These are phyloP conservation scores for Melanchra persicariae DNA, from an alignment of 2,888 invertebrate genomes.

Conservation along the genomic window DNA sequence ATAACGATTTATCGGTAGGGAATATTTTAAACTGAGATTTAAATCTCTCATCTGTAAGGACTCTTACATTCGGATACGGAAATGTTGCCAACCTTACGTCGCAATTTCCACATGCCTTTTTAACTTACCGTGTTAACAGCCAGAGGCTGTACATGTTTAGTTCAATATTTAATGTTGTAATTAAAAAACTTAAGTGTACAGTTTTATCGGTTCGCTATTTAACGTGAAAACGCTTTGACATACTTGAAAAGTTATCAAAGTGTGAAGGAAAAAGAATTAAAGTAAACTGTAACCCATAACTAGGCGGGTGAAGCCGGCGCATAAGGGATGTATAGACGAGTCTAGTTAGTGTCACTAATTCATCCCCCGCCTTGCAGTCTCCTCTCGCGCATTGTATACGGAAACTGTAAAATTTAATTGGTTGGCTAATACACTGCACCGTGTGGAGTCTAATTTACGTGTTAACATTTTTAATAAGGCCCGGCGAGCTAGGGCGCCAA, in stretches of 20 bases:
- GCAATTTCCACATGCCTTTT: slow-evolving; percentile 89
- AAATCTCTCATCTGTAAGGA: slow-evolving; percentile 85
- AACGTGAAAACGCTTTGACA: slow-evolving; percentile 60
- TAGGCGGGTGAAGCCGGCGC: slow-evolving; percentile 24
- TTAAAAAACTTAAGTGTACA: slow-evolving; percentile 79
- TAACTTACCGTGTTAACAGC: slow-evolving; percentile 84
- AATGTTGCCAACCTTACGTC: slow-evolving; percentile 88
- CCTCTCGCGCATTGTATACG: slow-evolving; percentile 80
- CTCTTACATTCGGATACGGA: slow-evolving; percentile 84
- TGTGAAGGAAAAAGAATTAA: slow-evolving; percentile 72
- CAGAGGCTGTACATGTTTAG: slow-evolving; percentile 77
- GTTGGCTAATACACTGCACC: slow-evolving; percentile 87
- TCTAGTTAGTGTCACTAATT: slow-evolving; percentile 72
- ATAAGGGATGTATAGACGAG: slow-evolving; percentile 68
- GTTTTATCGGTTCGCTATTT: slow-evolving; percentile 71
- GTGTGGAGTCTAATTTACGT: slow-evolving; percentile 88
- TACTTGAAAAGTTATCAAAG: slow-evolving; percentile 77
- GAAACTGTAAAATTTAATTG: slow-evolving; percentile 88
- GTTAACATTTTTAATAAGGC: slow-evolving; percentile 91
- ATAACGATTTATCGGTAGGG: slow-evolving; percentile 58
- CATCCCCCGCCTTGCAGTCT: slow-evolving; percentile 77
- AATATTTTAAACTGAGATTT: slow-evolving; percentile 80
- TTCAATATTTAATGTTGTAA: slow-evolving; percentile 83
- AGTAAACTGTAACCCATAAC: slow-evolving; percentile 68
- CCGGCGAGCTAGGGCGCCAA: slow-evolving; percentile 87